Percentiles rank a stretch among this genome's conserved stretches.
Conservation (phyloP, 2,888 invertebrate genomes). For the Ceriagrion tenellum region DNA sequence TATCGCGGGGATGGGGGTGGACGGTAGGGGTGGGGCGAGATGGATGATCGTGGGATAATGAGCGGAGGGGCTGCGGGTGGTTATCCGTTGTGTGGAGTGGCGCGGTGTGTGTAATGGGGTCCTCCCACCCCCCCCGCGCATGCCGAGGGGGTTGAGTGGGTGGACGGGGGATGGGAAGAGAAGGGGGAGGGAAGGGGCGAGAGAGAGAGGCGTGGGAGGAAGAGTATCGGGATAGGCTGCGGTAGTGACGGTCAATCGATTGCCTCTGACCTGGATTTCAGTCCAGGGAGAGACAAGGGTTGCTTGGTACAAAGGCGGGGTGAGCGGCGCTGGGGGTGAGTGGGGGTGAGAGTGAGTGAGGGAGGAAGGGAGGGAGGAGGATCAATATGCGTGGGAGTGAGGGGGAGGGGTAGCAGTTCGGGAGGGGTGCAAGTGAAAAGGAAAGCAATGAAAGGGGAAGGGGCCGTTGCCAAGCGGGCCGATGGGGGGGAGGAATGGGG, state of each 20-base stretch:
- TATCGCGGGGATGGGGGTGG: background rate
- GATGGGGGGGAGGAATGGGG: background rate
- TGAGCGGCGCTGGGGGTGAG: background rate
- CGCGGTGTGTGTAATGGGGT: background rate
- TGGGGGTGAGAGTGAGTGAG: conserved; percentile 13
- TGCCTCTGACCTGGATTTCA: conserved; percentile 53
- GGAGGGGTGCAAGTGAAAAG: background rate
- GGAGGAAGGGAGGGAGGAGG: conserved; percentile 4
- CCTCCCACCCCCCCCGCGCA: no score
- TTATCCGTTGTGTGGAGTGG: no score
- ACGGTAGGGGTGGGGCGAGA: background rate
- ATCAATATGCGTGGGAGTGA: background rate
- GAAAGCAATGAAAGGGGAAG: background rate
- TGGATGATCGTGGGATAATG: background rate
- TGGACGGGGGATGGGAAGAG: background rate
- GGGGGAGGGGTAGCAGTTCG: background rate
- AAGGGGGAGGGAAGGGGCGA: background rate
- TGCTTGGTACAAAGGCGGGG: background rate
- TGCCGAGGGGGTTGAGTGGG: background rate
- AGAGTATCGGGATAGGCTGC: conserved; percentile 23
- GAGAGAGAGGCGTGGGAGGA: background rate
- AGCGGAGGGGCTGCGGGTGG: background rate
- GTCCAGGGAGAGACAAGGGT: conserved; percentile 33
- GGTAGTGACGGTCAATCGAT: conserved; percentile 49
- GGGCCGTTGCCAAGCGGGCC: background rate